Percentiles rank a stretch among this genome's conserved stretches.
phyloP scores from a whole-genome alignment of 37 sponge, comb jelly and placozoan species.

The Geodia barretti region DNA sequence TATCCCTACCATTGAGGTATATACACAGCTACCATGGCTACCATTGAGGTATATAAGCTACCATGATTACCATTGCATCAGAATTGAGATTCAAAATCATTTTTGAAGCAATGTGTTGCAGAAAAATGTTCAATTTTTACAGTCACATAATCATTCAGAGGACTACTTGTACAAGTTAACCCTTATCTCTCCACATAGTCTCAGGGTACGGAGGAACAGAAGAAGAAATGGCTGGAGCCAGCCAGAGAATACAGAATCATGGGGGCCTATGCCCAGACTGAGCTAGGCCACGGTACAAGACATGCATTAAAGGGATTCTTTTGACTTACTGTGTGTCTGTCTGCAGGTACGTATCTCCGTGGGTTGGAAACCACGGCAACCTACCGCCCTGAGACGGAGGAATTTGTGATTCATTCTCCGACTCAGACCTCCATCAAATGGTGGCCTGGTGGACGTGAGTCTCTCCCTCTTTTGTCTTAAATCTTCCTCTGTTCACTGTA shows the following conservation, averaged over 20 bases:
- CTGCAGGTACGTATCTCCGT: conserved; percentile 74
- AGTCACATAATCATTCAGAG: too few relatives aligned
- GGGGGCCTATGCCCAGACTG: conserved; percentile 94
- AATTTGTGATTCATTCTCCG: conserved; percentile 86
- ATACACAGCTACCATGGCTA: too few relatives aligned
- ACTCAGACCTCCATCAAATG: conserved; percentile 89
- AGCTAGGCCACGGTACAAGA: conserved; percentile 87
- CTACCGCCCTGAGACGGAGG: conserved; percentile 71
- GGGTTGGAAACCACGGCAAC: conserved; percentile 93
- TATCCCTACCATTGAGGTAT: conserved; percentile 83
- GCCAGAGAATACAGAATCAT: conserved; percentile 72
- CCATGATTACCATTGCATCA: too few relatives aligned
- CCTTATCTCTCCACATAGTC: conserved; percentile 19
- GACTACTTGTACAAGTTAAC: too few relatives aligned
- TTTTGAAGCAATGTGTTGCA: too few relatives aligned
- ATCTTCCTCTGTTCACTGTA: too few relatives aligned
- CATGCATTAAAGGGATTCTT: neutral
- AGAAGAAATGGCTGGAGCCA: conserved; percentile 78
- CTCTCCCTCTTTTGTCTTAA: too few relatives aligned
- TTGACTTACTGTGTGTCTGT: too few relatives aligned
- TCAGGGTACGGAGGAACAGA: conserved; percentile 85
- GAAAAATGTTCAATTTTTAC: too few relatives aligned
- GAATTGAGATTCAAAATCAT: too few relatives aligned
- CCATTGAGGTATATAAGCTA: too few relatives aligned
- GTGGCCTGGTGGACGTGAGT: conserved; percentile 92